These are phyloP conservation scores for Strix uralensis DNA, from an alignment of 2,113 vertebrate species.

Conservation along the genomic window DNA sequence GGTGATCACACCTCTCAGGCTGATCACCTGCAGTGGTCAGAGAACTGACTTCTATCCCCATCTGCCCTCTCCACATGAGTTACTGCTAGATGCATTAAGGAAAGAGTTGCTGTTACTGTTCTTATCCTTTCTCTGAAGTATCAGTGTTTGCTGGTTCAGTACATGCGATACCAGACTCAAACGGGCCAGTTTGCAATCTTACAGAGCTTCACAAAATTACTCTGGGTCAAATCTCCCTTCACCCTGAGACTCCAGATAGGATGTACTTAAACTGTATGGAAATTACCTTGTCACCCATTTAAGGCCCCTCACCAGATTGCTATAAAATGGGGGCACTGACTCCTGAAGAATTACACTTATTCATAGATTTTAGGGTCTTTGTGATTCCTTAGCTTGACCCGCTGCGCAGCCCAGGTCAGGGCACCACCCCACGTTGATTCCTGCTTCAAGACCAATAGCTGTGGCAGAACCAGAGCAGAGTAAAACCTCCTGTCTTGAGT, in stretches of 20 bases:
- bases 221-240: background rate
- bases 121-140: background rate
- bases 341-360: conserved; percentile 48
- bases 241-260: background rate
- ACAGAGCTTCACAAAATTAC: background rate
- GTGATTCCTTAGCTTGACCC: conserved; percentile 47
- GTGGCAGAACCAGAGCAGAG: background rate
- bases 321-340: conserved; percentile 45
- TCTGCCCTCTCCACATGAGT: background rate
- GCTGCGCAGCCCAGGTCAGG: conserved; percentile 12
- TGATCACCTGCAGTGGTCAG: conserved; percentile 8
- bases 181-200: background rate
- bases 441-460: background rate
- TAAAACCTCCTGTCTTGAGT: background rate
- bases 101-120: background rate
- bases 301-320: conserved; percentile 28
- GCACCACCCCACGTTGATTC: background rate
- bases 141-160: background rate
- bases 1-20: conserved; percentile 5
- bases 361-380: conserved; percentile 53
- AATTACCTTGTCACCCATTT: conserved; percentile 19
- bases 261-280: conserved; percentile 7
- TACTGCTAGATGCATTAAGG: background rate
- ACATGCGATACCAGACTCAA: background rate
- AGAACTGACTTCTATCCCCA: background rate